Conservation (phyloP, 2,797 vertebrate genomes). For the Sebastes umbrosus region DNA sequence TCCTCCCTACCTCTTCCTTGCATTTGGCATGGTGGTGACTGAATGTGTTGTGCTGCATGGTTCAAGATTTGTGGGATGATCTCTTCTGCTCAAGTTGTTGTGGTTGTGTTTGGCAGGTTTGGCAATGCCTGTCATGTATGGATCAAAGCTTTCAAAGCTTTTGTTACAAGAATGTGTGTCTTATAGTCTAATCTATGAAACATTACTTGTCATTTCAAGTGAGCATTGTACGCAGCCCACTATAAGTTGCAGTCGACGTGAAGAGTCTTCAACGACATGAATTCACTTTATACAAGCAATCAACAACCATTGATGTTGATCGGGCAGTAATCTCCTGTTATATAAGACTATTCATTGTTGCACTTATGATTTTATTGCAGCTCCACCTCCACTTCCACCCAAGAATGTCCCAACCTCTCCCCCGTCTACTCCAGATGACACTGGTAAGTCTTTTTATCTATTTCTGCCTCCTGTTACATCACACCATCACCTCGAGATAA, state of each 20-base stretch:
- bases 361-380: conserved; percentile 79
- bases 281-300: not conserved
- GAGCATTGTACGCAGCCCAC: not conserved
- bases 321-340: not conserved
- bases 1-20: conserved; percentile 25
- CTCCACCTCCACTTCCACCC: conserved; percentile 94
- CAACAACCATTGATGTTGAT: not conserved
- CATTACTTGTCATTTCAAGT: not conserved
- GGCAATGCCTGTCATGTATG: not conserved
- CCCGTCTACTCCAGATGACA: conserved; percentile 76
- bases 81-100: conserved; percentile 2
- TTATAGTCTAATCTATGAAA: not conserved
- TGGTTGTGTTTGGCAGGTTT: conserved; percentile 15
- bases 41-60: conserved; percentile 61
- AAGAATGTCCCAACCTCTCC: conserved; percentile 92
- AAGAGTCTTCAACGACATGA: not conserved
- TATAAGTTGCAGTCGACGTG: not conserved
- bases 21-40: conserved; percentile 58
- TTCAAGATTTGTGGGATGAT: conserved; percentile 26
- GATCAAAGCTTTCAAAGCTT: not conserved
- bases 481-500: not conserved
- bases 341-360: conserved; percentile 37
- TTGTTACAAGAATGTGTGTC: not conserved
- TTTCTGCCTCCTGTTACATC: not conserved
- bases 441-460: conserved; percentile 78